These are phyloP conservation scores for Phylloscopus trochilus DNA, from an alignment of 2,113 vertebrate genomes.

Conservation along the genomic window DNA sequence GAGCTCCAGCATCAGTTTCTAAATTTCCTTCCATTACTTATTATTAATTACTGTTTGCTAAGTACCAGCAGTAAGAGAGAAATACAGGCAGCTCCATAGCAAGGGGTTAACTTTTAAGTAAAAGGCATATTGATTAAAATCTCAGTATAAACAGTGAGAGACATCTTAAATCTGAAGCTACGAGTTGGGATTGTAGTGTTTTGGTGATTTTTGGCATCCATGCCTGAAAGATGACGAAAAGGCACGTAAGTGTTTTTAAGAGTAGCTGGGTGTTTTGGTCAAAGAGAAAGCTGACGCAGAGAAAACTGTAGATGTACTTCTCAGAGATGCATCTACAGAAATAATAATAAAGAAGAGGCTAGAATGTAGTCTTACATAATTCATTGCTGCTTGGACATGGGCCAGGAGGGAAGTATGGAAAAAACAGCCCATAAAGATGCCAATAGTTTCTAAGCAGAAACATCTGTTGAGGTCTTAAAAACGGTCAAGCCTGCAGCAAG, in stretches of 20 bases:
- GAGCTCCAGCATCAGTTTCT: neutral
- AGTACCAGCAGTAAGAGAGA: neutral
- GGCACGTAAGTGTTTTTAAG: neutral
- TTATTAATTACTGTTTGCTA: neutral
- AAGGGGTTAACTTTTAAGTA: slow-evolving; percentile 3
- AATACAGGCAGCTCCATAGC: neutral
- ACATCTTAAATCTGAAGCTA: neutral
- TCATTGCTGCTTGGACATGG: slow-evolving; percentile 75
- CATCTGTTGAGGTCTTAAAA: slow-evolving; percentile 80
- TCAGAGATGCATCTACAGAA: slow-evolving; percentile 7
- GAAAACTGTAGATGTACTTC: neutral
- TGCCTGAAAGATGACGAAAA: neutral
- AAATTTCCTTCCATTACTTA: neutral
- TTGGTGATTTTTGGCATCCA: neutral
- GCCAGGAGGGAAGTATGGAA: slow-evolving; percentile 77
- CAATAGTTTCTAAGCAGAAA: slow-evolving; percentile 82
- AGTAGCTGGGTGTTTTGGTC: neutral
- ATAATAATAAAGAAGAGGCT: slow-evolving; percentile 58
- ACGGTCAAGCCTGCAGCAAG: slow-evolving; percentile 72
- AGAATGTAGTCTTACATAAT: slow-evolving; percentile 68
- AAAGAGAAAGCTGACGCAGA: neutral
- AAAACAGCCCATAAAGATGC: slow-evolving; percentile 84
- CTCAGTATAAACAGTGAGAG: neutral
- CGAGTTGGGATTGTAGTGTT: neutral
- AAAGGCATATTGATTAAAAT: neutral